A percentile compares a stretch with the other conserved stretches of the same genome.
Evolutionary conservation across 1,140 invertebrate species (phyloP).

Genomic region (Ooceraea biroi): DNA sequence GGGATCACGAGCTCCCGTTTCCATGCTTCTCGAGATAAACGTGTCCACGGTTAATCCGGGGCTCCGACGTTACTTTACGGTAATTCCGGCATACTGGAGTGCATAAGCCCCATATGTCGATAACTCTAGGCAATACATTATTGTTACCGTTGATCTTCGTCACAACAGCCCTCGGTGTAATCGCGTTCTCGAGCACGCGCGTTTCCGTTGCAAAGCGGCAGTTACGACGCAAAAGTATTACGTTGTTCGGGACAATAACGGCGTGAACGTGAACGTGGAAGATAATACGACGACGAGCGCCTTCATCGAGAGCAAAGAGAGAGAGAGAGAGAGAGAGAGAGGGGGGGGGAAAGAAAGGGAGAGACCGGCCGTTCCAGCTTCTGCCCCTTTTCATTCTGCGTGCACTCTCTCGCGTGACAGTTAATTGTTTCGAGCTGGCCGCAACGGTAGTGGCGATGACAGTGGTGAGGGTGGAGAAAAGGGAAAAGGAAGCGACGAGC

Average conservation of each 20-base stretch:
- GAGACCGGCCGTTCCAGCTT: slow-evolving; percentile 30
- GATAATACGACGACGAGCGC: slow-evolving; percentile 37
- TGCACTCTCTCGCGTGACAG: slow-evolving; percentile 48
- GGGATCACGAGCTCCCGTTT: background rate
- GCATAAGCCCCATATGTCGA: background rate
- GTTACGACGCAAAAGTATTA: slow-evolving; percentile 37
- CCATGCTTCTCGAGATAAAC: background rate
- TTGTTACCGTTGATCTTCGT: slow-evolving; percentile 25
- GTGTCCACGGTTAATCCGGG: background rate
- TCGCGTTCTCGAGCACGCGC: background rate
- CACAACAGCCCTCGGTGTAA: background rate
- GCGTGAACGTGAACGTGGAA: slow-evolving; percentile 9
- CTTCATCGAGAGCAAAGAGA: background rate
- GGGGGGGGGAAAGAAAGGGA: too few relatives aligned
- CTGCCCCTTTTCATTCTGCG: slow-evolving; percentile 49
- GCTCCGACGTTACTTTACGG: too few relatives aligned
- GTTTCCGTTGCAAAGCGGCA: background rate
- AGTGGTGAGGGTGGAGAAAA: background rate
- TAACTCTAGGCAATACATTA: slow-evolving; percentile 9
- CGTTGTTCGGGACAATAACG: slow-evolving; percentile 34
- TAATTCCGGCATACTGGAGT: too few relatives aligned
- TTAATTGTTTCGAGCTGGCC: slow-evolving; percentile 56
- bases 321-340: too few relatives aligned
- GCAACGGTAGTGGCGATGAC: background rate
- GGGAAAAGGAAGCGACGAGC: slow-evolving; percentile 11